A percentile compares a stretch with the other conserved stretches of the same genome.
phyloP scores from a whole-genome alignment of 2,888 invertebrate species.

The Cephonodes hylas region DNA sequence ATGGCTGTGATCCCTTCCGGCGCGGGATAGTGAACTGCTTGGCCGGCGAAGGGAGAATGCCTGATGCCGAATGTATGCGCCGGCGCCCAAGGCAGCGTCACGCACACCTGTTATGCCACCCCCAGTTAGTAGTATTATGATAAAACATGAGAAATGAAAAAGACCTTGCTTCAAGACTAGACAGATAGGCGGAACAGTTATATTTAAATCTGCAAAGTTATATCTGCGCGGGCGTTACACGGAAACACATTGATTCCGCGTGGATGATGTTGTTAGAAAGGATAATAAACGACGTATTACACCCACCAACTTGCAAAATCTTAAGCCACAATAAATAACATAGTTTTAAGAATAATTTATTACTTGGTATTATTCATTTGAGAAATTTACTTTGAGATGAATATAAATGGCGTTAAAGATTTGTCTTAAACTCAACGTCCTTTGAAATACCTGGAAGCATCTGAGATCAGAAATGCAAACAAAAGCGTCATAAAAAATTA shows the following conservation, averaged over 20 bases:
- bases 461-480: too few species aligned
- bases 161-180: background rate
- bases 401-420: too few species aligned
- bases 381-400: too few species aligned
- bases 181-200: background rate
- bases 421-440: too few species aligned
- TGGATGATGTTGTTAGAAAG: constrained; percentile 10
- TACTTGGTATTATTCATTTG: too few species aligned
- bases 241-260: constrained; percentile 17
- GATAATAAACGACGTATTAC: background rate
- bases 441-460: too few species aligned
- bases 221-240: constrained; percentile 9
- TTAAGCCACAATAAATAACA: background rate
- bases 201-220: background rate
- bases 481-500: background rate
- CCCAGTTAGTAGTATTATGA: constrained; percentile 38
- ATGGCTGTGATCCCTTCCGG: constrained; percentile 65
- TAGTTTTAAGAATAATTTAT: background rate
- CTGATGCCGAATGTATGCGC: constrained; percentile 90
- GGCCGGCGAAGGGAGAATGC: constrained; percentile 86
- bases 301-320: background rate
- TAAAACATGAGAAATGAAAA: constrained; percentile 1
- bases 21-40: constrained; percentile 61
- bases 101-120: constrained; percentile 69
- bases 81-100: constrained; percentile 83